Base-by-base conservation (phyloP, 2,888 invertebrate species). In the Drosophila flavopinicola region DNA sequence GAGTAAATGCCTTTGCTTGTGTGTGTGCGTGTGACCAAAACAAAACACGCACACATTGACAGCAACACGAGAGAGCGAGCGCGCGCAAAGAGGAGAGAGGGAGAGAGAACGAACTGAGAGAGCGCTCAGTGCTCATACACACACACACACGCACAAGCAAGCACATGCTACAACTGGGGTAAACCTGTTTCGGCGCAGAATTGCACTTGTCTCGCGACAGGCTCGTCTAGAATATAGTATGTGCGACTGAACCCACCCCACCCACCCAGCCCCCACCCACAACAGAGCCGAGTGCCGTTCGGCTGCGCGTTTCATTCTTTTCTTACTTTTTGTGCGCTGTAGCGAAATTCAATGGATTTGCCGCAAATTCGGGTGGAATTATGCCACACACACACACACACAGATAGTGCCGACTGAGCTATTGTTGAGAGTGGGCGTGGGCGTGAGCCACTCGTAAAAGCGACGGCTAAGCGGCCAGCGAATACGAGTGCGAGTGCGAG, bases 301-400 rank as follows among this genome's bases (percentile, higher is more conserved):
- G 83, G 76, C 52, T 87, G 84, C 73, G 66, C 65, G 69, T 75
- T 86, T 33, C 13, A 11, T 39, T 85, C 63, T 75, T 83, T 76
- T 76, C 78, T 76, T 70, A 72, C 65, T 74, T 76, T 85, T 85
- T 73, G 74, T 73, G 77, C 77, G 87, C 82, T 79, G 79, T 76
- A 52, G 85, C 85, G 64, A 82, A 86, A 75, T 85, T 85, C 78
- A 64, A 78, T 79, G 86, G 88, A 87, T 87, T 87, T 87, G 78
- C 71, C 49, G 75, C 75, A 87, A 88, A 86, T 88, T 88, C 88
- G 88, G 86, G 88, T 86, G 85, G 88, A 88, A 88, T 88, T 84
- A 84, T 75, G 77, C 84, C 80, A 63, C 66, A 60, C 65, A 82
- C 61, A 71, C 54, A 68, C 42, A 25, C 7, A 27, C 54, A 51